Percentiles rank a stretch among this genome's conserved stretches.
phyloP scores from a whole-genome alignment of 1,140 invertebrate genomes.

The Coboldia fuscipes region DNA sequence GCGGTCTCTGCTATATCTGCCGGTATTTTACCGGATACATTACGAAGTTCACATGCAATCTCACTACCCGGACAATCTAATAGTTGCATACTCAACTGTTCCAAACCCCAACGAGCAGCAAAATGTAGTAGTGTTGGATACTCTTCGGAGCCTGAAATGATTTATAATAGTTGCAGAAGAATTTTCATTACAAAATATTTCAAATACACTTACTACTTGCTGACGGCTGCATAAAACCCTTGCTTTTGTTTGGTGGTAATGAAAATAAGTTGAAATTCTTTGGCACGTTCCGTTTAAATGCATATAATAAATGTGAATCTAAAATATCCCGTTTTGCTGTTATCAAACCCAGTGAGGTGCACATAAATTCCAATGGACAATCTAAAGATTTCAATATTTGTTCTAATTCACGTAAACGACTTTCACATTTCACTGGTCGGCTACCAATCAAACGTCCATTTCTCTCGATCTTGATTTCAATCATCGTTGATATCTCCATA shows the following conservation, averaged over 20 bases:
- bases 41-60: conserved; percentile 52
- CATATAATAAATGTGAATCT: conserved; percentile 56
- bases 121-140: conserved; percentile 76
- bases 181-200: background rate
- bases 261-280: conserved; percentile 55
- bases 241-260: conserved; percentile 24
- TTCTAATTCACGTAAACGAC: conserved; percentile 56
- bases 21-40: conserved; percentile 54
- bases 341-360: conserved; percentile 61
- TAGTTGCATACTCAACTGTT: conserved; percentile 57
- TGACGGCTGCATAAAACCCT: conserved; percentile 13
- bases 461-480: conserved; percentile 53
- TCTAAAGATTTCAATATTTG: conserved; percentile 52
- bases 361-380: conserved; percentile 69
- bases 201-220: conserved; percentile 11
- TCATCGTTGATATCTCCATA: conserved; percentile 58
- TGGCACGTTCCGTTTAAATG: conserved; percentile 60
- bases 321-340: conserved; percentile 50
- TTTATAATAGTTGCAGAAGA: background rate
- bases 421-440: conserved; percentile 66
- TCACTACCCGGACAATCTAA: conserved; percentile 67
- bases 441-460: conserved; percentile 55
- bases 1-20: conserved; percentile 55
- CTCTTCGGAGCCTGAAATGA: conserved; percentile 42
- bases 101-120: conserved; percentile 63